Evolutionary conservation across 1,140 invertebrate species (phyloP).

Genomic region (Aphelenchoides avenae): DNA sequence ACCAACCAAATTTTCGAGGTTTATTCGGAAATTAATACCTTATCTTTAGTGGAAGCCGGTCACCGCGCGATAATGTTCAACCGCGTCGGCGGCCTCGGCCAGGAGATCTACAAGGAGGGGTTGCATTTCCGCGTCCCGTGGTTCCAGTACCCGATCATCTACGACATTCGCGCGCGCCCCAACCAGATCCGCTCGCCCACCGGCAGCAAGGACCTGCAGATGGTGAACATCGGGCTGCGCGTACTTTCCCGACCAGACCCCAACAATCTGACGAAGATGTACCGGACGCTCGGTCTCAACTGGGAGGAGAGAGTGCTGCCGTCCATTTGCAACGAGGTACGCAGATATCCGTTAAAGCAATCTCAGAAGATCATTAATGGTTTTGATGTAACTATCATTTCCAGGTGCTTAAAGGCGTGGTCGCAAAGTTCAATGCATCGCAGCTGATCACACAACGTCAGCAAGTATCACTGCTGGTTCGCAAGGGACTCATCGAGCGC

Average conservation of each 20-base stretch:
- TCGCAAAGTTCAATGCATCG: constrained; percentile 99
- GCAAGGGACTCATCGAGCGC: constrained; percentile 85
- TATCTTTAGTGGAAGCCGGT: constrained; percentile 85
- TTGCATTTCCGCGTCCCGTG: constrained; percentile 93
- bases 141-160: constrained; percentile 99
- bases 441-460: constrained; percentile 97
- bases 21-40: background rate
- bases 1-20: background rate
- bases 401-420: constrained; percentile 84
- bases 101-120: constrained; percentile 85
- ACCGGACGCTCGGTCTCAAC: constrained; percentile 72
- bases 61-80: constrained; percentile 98
- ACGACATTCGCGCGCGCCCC: constrained; percentile 91
- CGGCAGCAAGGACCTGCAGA: constrained; percentile 95
- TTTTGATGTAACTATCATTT: constrained; percentile 19
- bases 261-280: constrained; percentile 74
- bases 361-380: no score
- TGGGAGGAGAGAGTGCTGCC: constrained; percentile 73
- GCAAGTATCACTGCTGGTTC: constrained; percentile 80
- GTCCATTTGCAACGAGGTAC: constrained; percentile 96
- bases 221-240: constrained; percentile 96
- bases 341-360: no score
- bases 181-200: constrained; percentile 94
- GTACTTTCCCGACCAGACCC: constrained; percentile 89
- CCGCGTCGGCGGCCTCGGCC: constrained; percentile 83